Evolutionary conservation across 2,888 invertebrate genomes (phyloP).

Genomic region (Alentia gelatinosa): DNA sequence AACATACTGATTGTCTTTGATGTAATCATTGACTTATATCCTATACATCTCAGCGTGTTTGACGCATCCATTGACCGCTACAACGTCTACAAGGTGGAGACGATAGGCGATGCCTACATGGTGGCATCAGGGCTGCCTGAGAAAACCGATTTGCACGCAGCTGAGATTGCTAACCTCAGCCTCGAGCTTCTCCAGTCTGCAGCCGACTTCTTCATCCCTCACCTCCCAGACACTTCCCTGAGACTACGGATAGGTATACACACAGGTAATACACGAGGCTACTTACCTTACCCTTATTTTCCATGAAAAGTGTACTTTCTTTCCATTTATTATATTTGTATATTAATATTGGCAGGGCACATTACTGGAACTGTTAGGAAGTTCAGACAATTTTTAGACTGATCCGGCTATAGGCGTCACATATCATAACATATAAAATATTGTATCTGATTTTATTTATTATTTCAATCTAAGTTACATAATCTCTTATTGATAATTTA

Average conservation of each 20-base stretch:
- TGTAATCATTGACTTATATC: too few relatives aligned
- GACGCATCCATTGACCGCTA: conserved; percentile 48
- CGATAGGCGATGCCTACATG: conserved; percentile 58
- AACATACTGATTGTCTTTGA: too few relatives aligned
- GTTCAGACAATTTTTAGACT: neutral
- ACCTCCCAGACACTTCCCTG: neutral
- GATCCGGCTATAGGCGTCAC: too few relatives aligned
- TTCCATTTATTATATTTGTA: too few relatives aligned
- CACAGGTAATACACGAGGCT: conserved; percentile 5
- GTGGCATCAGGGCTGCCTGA: conserved; percentile 46
- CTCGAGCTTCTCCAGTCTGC: conserved; percentile 37
- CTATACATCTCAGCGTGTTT: conserved; percentile 17
- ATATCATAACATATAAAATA: too few relatives aligned
- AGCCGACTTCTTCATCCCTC: conserved; percentile 17
- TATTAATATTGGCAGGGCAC: neutral
- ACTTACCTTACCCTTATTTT: neutral
- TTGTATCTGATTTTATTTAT: too few relatives aligned
- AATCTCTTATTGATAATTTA: too few relatives aligned
- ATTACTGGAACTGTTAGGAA: neutral
- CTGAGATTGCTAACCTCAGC: conserved; percentile 44
- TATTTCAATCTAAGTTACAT: too few relatives aligned
- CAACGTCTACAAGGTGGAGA: conserved; percentile 55
- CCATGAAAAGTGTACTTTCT: too few relatives aligned
- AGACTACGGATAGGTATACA: conserved; percentile 52
- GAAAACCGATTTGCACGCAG: conserved; percentile 32